Evolutionary conservation across 30 jellyfish, hydroid and myxozoan species (phyloP).

Genomic region (Hydra vulgaris): DNA sequence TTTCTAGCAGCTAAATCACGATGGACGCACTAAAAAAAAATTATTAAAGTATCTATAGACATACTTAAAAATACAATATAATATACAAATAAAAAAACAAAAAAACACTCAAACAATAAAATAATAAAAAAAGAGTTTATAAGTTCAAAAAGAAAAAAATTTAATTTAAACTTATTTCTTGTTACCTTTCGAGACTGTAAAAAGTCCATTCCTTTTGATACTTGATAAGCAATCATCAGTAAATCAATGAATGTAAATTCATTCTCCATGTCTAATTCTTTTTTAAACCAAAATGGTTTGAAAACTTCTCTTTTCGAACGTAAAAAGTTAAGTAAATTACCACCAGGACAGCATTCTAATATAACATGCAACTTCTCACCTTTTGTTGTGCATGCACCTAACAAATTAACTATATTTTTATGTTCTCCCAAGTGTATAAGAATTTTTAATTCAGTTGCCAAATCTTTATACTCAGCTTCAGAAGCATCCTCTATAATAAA

Average conservation of each 20-base stretch:
- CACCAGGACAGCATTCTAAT: conserved; percentile 87
- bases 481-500: conserved; percentile 74
- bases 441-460: conserved; percentile 91
- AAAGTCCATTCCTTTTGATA: conserved; percentile 89
- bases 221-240: conserved; percentile 58
- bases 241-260: conserved; percentile 63
- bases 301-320: conserved; percentile 59
- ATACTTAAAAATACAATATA: neutral
- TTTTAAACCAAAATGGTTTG: conserved; percentile 61
- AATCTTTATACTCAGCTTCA: conserved; percentile 82
- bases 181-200: conserved; percentile 84
- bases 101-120: neutral
- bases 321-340: conserved; percentile 67
- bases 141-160: neutral
- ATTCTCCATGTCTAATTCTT: conserved; percentile 58
- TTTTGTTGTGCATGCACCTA: conserved; percentile 91
- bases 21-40: conserved; percentile 71
- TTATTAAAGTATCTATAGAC: neutral
- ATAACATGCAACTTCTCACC: conserved; percentile 69
- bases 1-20: conserved; percentile 97
- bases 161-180: neutral
- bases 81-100: too few species aligned
- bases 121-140: neutral
- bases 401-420: conserved; percentile 75
- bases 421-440: conserved; percentile 91